Evolutionary conservation across 2,113 vertebrate genomes (phyloP).

Genomic region (Silurus glanis): DNA sequence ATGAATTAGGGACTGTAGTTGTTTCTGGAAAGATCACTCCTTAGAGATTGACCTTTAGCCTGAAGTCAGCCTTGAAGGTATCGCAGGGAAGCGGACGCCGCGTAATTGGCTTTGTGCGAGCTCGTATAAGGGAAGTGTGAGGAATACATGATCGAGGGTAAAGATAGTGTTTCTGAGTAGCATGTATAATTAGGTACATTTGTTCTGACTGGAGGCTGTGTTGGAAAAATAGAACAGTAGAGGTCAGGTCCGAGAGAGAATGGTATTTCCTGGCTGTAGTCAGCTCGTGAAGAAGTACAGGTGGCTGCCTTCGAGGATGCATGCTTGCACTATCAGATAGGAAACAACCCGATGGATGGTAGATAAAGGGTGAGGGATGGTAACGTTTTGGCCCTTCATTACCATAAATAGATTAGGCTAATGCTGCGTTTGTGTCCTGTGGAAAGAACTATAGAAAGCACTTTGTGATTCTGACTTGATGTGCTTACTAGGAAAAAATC

Average conservation of each 20-base stretch:
- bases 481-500: not conserved
- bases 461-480: not conserved
- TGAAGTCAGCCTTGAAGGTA: not conserved
- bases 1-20: not conserved
- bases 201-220: constrained; percentile 7
- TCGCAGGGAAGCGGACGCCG: not conserved
- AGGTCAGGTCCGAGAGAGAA: constrained; percentile 1
- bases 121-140: not conserved
- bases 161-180: not conserved
- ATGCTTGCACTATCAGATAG: not conserved
- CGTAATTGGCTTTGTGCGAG: not conserved
- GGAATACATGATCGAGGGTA: not conserved
- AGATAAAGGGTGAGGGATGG: not conserved
- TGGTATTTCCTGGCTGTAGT: not conserved
- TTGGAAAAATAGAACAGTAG: not conserved
- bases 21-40: constrained; percentile 37
- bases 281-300: not conserved
- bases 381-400: no score
- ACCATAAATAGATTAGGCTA: not conserved
- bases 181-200: not conserved
- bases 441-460: not conserved
- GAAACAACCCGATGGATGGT: not conserved
- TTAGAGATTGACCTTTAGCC: constrained; percentile 32
- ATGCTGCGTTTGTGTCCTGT: not conserved
- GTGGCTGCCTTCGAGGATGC: constrained; percentile 1